Evolutionary conservation across 2,888 invertebrate genomes (phyloP).

Genomic region (Branchellion lobata): DNA sequence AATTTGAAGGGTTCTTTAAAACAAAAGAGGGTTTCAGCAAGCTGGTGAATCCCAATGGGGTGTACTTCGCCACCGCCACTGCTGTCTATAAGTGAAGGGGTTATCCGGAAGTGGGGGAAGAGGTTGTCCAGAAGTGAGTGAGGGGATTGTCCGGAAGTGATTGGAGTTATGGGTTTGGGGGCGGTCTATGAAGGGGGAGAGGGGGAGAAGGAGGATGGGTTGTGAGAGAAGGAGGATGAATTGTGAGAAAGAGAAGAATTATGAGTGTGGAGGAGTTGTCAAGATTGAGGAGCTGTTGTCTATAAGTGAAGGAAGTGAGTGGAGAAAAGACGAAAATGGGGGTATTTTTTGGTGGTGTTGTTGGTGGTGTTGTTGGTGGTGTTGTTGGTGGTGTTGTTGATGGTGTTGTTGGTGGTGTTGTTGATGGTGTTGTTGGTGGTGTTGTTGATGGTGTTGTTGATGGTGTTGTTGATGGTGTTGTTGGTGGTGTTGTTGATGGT

Average conservation of each 20-base stretch:
- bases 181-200: neutral
- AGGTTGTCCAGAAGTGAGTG: no score
- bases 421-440: no score
- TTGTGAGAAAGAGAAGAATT: neutral
- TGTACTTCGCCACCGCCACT: constrained; percentile 51
- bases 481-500: no score
- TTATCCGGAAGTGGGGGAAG: neutral
- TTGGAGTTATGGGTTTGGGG: neutral
- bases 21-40: constrained; percentile 50
- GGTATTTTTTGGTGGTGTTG: no score
- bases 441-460: no score
- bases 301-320: no score
- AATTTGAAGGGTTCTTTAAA: constrained; percentile 53
- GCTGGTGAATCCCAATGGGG: constrained; percentile 51
- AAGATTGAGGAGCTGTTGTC: no score
- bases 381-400: no score
- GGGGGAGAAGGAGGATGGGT: neutral
- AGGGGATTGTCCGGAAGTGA: neutral
- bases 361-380: no score
- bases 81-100: constrained; percentile 27
- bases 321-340: no score
- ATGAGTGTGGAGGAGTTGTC: neutral
- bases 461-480: no score
- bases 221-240: neutral
- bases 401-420: no score